These are phyloP conservation scores for Ochropacha duplaris DNA, from an alignment of 2,888 invertebrate genomes.

Conservation along the genomic window DNA sequence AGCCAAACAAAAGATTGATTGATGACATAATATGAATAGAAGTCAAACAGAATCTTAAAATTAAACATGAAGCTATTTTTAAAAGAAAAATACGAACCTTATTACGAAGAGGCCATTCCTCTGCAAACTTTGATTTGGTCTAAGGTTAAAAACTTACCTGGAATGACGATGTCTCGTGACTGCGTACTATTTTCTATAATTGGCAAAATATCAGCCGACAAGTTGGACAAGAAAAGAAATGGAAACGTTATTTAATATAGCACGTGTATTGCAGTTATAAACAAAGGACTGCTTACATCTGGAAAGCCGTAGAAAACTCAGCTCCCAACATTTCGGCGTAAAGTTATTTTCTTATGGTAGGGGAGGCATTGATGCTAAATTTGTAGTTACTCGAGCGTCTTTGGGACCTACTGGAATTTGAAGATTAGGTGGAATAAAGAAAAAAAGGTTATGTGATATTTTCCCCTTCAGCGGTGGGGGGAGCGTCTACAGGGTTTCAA, in stretches of 20 bases:
- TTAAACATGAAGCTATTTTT: neutral
- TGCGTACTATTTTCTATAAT: neutral
- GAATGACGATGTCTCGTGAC: neutral
- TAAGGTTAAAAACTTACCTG: neutral
- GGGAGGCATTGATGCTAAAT: too few species aligned
- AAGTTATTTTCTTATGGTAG: neutral
- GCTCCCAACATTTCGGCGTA: neutral
- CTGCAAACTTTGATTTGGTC: neutral
- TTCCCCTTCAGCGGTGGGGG: too few species aligned
- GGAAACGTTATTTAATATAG: neutral
- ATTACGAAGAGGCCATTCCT: neutral
- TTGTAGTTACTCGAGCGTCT: too few species aligned
- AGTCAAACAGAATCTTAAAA: neutral
- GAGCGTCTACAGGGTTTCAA: too few species aligned
- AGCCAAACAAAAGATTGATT: neutral
- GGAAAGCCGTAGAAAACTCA: neutral
- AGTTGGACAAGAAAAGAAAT: neutral
- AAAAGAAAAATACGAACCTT: slow-evolving; percentile 2
- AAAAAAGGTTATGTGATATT: too few species aligned
- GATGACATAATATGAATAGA: neutral
- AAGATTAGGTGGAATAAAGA: too few species aligned
- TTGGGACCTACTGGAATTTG: too few species aligned
- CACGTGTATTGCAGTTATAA: neutral
- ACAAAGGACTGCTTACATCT: neutral
- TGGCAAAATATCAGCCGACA: neutral